These are phyloP conservation scores for Ganaspis brasiliensis DNA, from an alignment of 2,888 invertebrate species.

Conservation along the genomic window DNA sequence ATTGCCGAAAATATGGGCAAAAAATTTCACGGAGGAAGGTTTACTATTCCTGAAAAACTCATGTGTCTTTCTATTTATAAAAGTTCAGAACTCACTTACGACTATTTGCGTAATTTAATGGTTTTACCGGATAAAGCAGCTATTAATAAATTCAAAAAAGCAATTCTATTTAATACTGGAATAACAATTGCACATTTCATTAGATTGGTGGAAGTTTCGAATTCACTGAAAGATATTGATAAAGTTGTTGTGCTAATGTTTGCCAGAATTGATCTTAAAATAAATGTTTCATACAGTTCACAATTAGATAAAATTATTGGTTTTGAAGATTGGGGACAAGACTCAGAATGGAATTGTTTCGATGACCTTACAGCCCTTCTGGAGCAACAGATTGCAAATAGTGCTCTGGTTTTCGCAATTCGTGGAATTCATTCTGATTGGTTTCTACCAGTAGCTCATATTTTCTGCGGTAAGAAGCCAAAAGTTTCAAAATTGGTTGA, in stretches of 20 bases:
- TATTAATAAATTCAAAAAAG: background rate
- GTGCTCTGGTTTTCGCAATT: background rate
- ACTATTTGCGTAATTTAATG: background rate
- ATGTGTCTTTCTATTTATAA: constrained; percentile 12
- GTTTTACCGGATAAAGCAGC: background rate
- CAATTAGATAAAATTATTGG: constrained; percentile 23
- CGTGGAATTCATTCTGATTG: background rate
- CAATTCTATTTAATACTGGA: background rate
- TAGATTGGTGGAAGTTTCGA: background rate
- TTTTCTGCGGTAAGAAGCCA: background rate
- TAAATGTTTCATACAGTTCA: background rate
- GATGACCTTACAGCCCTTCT: background rate
- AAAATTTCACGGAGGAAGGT: background rate
- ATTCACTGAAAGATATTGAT: background rate
- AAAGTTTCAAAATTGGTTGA: background rate
- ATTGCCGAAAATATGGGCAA: background rate
- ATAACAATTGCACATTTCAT: background rate
- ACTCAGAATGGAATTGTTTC: too few species aligned
- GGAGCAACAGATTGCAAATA: background rate
- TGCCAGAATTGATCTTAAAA: background rate
- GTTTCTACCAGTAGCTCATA: background rate
- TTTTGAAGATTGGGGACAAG: background rate
- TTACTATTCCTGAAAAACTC: background rate
- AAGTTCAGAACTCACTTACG: background rate
- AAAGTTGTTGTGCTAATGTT: constrained; percentile 16